Evolutionary conservation across 2,797 vertebrate species (phyloP), one percentile per base, ranked within the genome.

Genomic region (Oreochromis grahami): DNA sequence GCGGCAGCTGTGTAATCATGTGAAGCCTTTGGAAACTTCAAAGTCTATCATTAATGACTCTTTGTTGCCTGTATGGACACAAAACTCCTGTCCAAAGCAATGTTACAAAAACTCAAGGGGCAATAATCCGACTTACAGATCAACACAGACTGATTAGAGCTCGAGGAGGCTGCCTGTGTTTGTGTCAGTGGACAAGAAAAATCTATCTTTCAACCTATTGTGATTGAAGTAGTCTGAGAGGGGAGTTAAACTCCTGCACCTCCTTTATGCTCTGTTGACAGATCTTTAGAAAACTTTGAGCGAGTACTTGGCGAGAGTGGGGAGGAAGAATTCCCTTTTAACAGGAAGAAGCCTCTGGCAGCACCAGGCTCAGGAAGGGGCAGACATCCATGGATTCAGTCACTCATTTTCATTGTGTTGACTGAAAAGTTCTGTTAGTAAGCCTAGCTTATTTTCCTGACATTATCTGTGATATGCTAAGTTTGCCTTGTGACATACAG

Each of bases 111-210:
- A 55, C 21, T 55, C 53, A 13, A 5, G 68, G 0, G 41, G 6
- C 14, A 0, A 19, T 48, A 72, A 19, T 0, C 68, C 2, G 4
- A 48, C 32, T 72, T 48, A 72, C 10, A 72, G 41, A 19, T 32
- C 68, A 72, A 1, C 43, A 19, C 21, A n/a, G 26, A 32, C 43
- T 50, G 43, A 74, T 13, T 1, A 5, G 26, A 74, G 26, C 43
- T 74, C 10, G 1, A 15, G 0, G 17, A 50, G 63, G 63, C 13
- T 15, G 17, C 7, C 43, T 29, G 26, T 48, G 43, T 32, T 48
- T 26, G 43, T 48, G 24, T 72, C 24, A 72, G 41, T 72, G 41
- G 58, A 63, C 55, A 63, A 63, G 52, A 63, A 63, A 63, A 34
- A 38, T 38, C 58, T 36, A 7, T 70, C 6, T 72, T 72, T 72